Evolutionary conservation across 2,113 vertebrate genomes (phyloP).

Genomic region (Catagonus wagneri): DNA sequence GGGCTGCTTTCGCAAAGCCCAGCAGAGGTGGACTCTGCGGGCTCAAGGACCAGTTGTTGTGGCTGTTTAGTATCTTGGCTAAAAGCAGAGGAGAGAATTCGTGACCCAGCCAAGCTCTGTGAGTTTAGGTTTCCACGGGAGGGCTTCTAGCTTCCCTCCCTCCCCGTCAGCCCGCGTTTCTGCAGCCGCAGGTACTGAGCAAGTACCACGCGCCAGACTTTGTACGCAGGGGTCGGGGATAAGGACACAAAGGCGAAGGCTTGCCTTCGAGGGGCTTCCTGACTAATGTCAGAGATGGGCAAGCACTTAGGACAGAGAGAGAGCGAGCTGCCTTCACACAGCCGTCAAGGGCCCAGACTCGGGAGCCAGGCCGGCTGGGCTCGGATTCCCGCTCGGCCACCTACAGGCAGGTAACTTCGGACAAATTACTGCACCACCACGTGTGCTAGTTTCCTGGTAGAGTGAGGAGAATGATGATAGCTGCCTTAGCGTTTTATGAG

Average conservation of each 20-base stretch:
- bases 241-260: background rate
- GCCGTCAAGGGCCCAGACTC: background rate
- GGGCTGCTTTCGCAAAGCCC: background rate
- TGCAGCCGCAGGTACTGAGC: background rate
- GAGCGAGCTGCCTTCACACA: rapidly evolving
- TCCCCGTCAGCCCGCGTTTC: background rate
- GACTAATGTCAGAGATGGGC: background rate
- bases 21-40: background rate
- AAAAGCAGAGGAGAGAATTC: background rate
- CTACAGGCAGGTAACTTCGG: background rate
- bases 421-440: rapidly evolving
- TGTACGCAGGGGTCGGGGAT: background rate
- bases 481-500: background rate
- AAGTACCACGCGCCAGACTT: rapidly evolving
- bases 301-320: background rate
- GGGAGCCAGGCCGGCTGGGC: background rate
- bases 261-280: constrained; percentile 2
- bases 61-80: background rate
- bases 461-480: background rate
- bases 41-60: background rate
- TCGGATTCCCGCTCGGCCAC: background rate
- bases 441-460: background rate
- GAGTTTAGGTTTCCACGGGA: background rate
- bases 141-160: background rate
- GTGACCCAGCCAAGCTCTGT: background rate